These are phyloP conservation scores for Timema cristinae DNA, from an alignment of 2,888 invertebrate species.

Conservation along the genomic window DNA sequence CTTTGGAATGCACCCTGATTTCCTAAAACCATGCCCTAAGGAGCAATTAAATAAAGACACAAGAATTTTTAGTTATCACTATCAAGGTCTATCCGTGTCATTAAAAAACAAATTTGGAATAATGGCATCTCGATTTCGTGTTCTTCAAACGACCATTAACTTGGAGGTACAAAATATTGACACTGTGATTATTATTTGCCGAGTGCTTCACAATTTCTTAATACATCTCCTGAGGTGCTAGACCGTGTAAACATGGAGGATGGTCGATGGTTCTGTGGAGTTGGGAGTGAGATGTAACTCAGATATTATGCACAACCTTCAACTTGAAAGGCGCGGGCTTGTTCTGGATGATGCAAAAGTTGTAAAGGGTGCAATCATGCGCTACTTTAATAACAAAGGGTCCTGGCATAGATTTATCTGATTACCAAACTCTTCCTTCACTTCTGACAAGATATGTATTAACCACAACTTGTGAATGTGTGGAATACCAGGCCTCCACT, in stretches of 20 bases:
- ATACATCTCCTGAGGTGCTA: slow-evolving; percentile 18
- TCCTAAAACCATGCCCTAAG: slow-evolving; percentile 25
- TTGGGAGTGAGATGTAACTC: slow-evolving; percentile 14
- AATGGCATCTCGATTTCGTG: slow-evolving; percentile 22
- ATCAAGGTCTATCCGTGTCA: too few relatives aligned
- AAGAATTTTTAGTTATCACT: slow-evolving; percentile 4
- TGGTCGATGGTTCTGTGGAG: slow-evolving; percentile 20
- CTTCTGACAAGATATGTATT: too few relatives aligned
- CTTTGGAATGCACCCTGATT: slow-evolving; percentile 26
- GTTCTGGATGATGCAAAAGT: slow-evolving; percentile 12
- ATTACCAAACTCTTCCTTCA: too few relatives aligned
- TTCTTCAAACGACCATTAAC: slow-evolving; percentile 16
- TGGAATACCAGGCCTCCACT: too few relatives aligned
- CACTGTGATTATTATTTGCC: slow-evolving; percentile 16
- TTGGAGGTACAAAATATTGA: slow-evolving; percentile 14
- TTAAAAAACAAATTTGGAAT: too few relatives aligned
- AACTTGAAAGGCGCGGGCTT: slow-evolving; percentile 26
- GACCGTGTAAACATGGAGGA: slow-evolving; percentile 15
- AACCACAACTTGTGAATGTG: too few relatives aligned
- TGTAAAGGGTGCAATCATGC: slow-evolving; percentile 27
- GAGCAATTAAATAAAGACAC: not conserved
- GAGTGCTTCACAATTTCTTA: slow-evolving; percentile 20
- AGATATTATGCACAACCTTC: slow-evolving; percentile 13
- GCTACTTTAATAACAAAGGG: slow-evolving; percentile 28
- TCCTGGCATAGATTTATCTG: too few relatives aligned